These are phyloP conservation scores for Hymenopus coronatus DNA, from an alignment of 2,888 invertebrate species.

Conservation along the genomic window DNA sequence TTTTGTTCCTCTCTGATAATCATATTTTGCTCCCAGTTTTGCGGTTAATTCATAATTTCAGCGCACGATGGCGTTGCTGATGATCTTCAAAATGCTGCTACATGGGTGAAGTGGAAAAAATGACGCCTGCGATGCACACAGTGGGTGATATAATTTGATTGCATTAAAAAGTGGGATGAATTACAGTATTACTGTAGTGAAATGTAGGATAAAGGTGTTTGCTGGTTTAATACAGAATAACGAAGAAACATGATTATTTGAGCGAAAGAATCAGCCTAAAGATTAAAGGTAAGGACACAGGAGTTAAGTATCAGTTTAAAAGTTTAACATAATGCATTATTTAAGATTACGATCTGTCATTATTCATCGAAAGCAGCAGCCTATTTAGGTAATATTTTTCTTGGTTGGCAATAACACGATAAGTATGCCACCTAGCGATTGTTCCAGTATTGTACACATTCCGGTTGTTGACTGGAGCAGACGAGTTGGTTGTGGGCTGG, in stretches of 20 bases:
- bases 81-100: background rate
- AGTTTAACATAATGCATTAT: background rate
- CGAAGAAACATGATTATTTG: background rate
- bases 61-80: background rate
- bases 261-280: background rate
- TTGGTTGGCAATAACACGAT: constrained; percentile 5
- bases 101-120: background rate
- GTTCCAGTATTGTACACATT: background rate
- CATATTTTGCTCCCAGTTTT: background rate
- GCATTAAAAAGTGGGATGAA: background rate
- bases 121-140: background rate
- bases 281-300: background rate
- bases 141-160: background rate
- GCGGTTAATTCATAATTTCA: background rate
- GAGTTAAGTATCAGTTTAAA: background rate
- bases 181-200: background rate
- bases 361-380: background rate
- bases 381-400: background rate
- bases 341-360: background rate
- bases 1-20: background rate
- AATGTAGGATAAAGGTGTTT: background rate
- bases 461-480: constrained; percentile 26
- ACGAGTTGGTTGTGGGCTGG: background rate
- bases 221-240: background rate
- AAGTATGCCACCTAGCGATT: constrained; percentile 15